Base-by-base conservation (phyloP, 2,888 invertebrate genomes). In the Coleophora flavipennella region DNA sequence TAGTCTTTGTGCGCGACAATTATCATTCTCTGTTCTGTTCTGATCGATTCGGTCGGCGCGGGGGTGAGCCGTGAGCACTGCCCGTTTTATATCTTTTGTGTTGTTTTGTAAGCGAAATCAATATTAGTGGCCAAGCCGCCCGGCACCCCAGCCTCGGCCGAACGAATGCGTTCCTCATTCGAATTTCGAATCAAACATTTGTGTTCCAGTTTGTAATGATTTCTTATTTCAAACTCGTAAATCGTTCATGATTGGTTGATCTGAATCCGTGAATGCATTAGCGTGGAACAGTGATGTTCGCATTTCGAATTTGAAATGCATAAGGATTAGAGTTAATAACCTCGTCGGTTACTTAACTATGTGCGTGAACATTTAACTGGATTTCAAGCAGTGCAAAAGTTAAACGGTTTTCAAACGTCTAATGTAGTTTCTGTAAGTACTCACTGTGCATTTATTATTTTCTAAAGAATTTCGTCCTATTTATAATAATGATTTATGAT, bases 1-100 rank as follows among this genome's bases (percentile, higher is more conserved):
- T 67, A 70, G 70, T 77, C 76, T 78, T 80, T 81, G 81, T 83
- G 81, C 75, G 79, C 77, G 81, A 84, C 84, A 84, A 83, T 84
- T 83, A 84, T 84, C 81, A 80, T 80, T 78, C 57, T 60, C 61
- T 32, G 33, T 37, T 60, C 61, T 32, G 33, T 37, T 40, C 63
- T 71, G 71, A 81, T 83, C 83, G 83, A 83, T 83, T 81, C 78
- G 68, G 66, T 57, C 53, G 32, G 78, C 72, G 79, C 75, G 80
- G 75, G 79, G 77, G 80, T 68, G 77, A 69, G 75, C 72, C 66
- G 66, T 29, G 29, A n/a, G 11, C 29, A 65, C 68, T 67, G 73
- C 61, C 67, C 70, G 74, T 79, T 80, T 80, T 79, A 76, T 81
- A 78, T 83, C 79, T 81, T 84, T 81, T 81, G 81, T 83, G 81